phyloP scores from a whole-genome alignment of 2,797 vertebrate species.

The Esox masquinongy region DNA sequence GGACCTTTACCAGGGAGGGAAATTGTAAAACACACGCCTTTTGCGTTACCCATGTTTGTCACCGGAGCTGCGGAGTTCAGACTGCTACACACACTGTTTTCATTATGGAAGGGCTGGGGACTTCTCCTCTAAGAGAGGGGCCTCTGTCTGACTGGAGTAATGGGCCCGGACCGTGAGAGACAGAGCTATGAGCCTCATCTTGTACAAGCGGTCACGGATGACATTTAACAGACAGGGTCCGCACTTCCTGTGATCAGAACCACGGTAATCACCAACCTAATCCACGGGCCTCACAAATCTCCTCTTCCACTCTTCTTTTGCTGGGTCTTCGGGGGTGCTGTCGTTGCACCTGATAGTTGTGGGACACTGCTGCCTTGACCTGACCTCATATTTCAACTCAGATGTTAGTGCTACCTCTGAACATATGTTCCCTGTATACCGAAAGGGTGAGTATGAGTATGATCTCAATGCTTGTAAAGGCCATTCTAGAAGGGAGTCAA shows the following conservation, averaged over 20 bases:
- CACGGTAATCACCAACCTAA: slow-evolving; percentile 58
- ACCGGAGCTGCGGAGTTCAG: slow-evolving; percentile 71
- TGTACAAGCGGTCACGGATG: slow-evolving; percentile 62
- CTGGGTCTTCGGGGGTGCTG: slow-evolving; percentile 34
- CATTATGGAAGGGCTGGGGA: slow-evolving; percentile 73
- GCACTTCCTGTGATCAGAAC: slow-evolving; percentile 67
- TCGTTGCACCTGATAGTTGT: slow-evolving; percentile 36
- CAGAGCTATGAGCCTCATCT: slow-evolving; percentile 40
- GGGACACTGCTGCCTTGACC: slow-evolving; percentile 35
- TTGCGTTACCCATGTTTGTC: slow-evolving; percentile 77
- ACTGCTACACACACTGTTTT: slow-evolving; percentile 72
- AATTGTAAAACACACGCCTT: slow-evolving; percentile 83
- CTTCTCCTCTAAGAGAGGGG: slow-evolving; percentile 61
- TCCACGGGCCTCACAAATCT: slow-evolving; percentile 55
- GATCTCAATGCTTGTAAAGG: slow-evolving; percentile 9
- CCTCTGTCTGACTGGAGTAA: slow-evolving; percentile 61
- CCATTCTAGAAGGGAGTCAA: not conserved
- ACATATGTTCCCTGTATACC: slow-evolving; percentile 3
- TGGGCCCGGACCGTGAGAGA: slow-evolving; percentile 64
- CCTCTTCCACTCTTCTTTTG: slow-evolving; percentile 35
- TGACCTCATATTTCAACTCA: slow-evolving; percentile 35
- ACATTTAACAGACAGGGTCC: slow-evolving; percentile 72
- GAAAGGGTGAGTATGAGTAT: not conserved
- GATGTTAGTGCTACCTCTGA: slow-evolving; percentile 10
- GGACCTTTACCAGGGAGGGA: slow-evolving; percentile 75